Base-by-base conservation (phyloP, 1,140 invertebrate species). In the Papilio polytes region DNA sequence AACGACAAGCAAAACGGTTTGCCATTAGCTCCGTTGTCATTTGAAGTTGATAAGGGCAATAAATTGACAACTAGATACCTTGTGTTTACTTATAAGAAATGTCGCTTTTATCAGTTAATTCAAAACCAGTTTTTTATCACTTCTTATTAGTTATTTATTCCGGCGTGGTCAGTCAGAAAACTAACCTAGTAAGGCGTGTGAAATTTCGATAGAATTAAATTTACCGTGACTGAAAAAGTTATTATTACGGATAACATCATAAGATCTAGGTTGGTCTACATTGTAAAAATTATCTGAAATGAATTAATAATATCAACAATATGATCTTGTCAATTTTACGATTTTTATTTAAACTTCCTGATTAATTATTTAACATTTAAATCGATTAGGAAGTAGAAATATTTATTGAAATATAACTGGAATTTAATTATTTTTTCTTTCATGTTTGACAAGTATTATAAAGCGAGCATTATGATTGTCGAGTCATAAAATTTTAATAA, bases 1-100 rank as follows among this genome's bases (percentile, higher is more conserved):
- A 70, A 70, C 26, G 22, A 36, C 63, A 31, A 70, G 63, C 63
- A 70, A 70, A 70, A 70, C 22, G 63, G 63, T 70, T 70, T 15
- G 26, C 26, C 63, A 70, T 70, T 70, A 70, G 26, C 63, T 26
- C 63, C 13, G 63, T 70, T 70, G 63, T 70, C 63, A 70, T 26
- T 70, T 7, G 13, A 70, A 12, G 63, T 70, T 70, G 63, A 70
- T 70, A 70, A 70, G 63, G 63, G 63, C 63, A 36, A 2, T 31
- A 70, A 70, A 70, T 36, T 70, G 63, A 70, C 59, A 63, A 10
- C 20, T 63, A 10, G 59, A 63, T 63, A 63, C 31, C 63, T 70
- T 36, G 22, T 70, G 26, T 70, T 70, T 31, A 70, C 22, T 6
- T 31, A 70, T 12, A 70, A 26, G 26, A 70, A 70, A 13, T 70